Evolutionary conservation across 1,140 invertebrate species (phyloP), one percentile per base, ranked within the genome.

Genomic region (Epicauta chinensis): DNA sequence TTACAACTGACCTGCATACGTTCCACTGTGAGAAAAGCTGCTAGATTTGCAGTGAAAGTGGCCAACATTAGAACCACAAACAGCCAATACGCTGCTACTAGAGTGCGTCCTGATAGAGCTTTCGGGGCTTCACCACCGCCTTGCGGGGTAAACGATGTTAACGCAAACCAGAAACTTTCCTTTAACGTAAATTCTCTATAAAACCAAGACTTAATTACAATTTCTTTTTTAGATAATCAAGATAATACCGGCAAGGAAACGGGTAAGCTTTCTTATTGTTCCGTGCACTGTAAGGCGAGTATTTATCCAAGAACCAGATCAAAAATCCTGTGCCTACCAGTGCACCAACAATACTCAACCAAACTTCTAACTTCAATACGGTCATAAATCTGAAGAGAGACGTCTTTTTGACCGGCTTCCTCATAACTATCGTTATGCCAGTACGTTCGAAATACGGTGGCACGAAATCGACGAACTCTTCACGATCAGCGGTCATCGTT

Each of bases 41-140:
- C 95, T 56, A 98, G 73, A 71, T 98, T 98, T 3, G 95, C 95
- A 0, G 95, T 98, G 70, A 98, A 98, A 1, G 95, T 94, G 0
- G 91, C 90, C 58, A 94, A 67, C 88, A 94, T 94, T 1, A 95
- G 75, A 0, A 93, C 89, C 2, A 93, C 90, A 70, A 94, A 95
- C 0, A 95, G 74, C 91, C 91, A 95, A 67, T 94, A 95, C 10
- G 90, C 90, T 1, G 90, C 91, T 0, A 94, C 90, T 10, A 95
- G 68, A 2, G 89, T 85, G 23, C 91, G 73, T 3, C 87, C 88
- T 0, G 89, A 90, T 9, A 92, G 68, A 0, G 90, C 86, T 71
- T 91, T 90, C 0, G 90, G 90, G 2, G 87, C 82, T 72, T 91
- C 89, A 0, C 89, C 90, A 0, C 89, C 89, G 0, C 92, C 91